Percentiles rank a stretch among this genome's conserved stretches.
phyloP scores from a whole-genome alignment of 2,113 vertebrate genomes.

The Ammospiza caudacuta region DNA sequence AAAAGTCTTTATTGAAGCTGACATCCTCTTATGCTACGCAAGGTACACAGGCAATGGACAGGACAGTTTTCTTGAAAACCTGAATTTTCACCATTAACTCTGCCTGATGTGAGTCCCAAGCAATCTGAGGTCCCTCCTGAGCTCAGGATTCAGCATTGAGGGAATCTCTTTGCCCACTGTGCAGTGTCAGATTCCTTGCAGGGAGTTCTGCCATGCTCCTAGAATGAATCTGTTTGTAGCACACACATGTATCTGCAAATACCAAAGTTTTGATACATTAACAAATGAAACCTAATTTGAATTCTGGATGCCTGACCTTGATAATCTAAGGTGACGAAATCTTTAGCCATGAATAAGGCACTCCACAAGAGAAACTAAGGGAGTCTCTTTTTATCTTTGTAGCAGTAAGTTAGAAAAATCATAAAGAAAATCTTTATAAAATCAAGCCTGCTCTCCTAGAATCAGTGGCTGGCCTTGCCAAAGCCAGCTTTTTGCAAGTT shows the following conservation, averaged over 20 bases:
- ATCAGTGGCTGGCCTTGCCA: neutral
- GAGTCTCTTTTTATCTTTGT: neutral
- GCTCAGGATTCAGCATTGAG: accelerated
- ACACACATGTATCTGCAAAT: accelerated
- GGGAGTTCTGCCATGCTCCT: neutral
- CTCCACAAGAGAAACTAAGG: neutral
- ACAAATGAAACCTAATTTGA: neutral
- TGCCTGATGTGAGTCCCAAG: neutral
- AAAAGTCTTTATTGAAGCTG: neutral
- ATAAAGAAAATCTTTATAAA: neutral
- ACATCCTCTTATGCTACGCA: neutral
- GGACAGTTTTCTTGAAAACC: neutral
- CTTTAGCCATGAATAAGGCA: neutral
- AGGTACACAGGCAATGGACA: neutral
- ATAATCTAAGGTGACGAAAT: neutral
- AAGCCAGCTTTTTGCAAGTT: neutral
- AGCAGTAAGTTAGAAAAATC: neutral
- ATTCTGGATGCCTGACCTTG: accelerated
- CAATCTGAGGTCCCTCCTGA: accelerated
- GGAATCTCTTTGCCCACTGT: no score
- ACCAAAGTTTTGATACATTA: accelerated
- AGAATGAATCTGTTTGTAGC: accelerated
- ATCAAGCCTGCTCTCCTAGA: neutral
- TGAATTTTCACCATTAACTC: neutral
- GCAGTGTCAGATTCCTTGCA: neutral